phyloP scores from a whole-genome alignment of 2,888 invertebrate genomes.

The Lamellibrachia columna region DNA sequence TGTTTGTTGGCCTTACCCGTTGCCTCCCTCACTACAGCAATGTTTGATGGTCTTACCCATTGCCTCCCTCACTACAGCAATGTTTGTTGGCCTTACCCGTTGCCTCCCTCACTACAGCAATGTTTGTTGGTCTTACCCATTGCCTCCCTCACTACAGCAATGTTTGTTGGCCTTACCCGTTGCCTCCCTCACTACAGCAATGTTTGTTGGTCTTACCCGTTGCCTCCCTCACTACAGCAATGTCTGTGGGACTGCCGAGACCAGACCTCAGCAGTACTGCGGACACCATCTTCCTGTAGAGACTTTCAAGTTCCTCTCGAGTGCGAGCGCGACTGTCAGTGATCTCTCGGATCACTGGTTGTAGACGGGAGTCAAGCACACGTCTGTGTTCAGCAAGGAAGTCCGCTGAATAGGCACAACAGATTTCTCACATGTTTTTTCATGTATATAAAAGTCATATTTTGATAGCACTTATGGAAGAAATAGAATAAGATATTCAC shows the following conservation, averaged over 20 bases:
- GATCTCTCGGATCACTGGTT: conserved; percentile 65
- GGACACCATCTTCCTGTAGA: conserved; percentile 66
- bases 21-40: conserved; percentile 64
- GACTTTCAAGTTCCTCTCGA: conserved; percentile 64
- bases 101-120: conserved; percentile 64
- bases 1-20: conserved; percentile 56
- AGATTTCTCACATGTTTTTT: conserved; percentile 20
- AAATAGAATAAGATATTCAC: no score
- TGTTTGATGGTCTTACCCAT: conserved; percentile 56
- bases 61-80: no score
- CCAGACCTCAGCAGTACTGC: conserved; percentile 65
- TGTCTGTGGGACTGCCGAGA: conserved; percentile 65
- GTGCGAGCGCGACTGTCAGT: conserved; percentile 64
- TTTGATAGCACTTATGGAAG: no score
- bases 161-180: conserved; percentile 44
- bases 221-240: conserved; percentile 64
- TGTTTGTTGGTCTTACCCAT: conserved; percentile 56
- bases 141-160: not conserved
- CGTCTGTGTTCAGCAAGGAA: conserved; percentile 65
- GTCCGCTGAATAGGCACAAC: conserved; percentile 51
- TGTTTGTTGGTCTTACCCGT: conserved; percentile 52
- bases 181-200: not conserved
- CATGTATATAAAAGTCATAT: not conserved
- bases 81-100: conserved; percentile 48
- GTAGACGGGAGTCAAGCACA: conserved; percentile 65